These are phyloP conservation scores for Sciaenops ocellatus DNA, from an alignment of 2,797 vertebrate genomes.

Conservation along the genomic window DNA sequence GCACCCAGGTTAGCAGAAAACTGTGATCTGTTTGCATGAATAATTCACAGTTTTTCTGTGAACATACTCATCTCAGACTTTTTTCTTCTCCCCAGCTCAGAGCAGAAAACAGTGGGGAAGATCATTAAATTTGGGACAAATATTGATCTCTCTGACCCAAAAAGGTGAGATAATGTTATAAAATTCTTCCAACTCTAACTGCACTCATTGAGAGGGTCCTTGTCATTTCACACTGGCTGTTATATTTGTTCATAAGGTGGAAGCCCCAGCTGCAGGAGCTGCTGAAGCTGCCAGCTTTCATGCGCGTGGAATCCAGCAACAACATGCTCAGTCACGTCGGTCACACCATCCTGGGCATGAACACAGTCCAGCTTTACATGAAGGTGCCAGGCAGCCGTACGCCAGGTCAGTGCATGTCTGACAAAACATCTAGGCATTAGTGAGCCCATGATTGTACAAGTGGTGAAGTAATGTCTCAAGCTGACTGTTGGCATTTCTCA, in stretches of 20 bases:
- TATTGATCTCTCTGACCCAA: constrained; percentile 94
- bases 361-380: constrained; percentile 99
- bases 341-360: constrained; percentile 99
- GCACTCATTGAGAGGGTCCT: neutral
- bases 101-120: constrained; percentile 88
- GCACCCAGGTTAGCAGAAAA: constrained; percentile 57
- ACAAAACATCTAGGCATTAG: neutral
- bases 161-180: constrained; percentile 84
- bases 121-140: constrained; percentile 98
- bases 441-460: neutral
- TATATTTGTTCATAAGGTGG: constrained; percentile 86
- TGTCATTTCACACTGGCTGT: neutral
- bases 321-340: constrained; percentile 99
- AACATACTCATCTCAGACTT: constrained; percentile 28
- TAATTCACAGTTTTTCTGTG: neutral
- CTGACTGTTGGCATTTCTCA: constrained; percentile 9
- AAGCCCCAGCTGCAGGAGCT: constrained; percentile 98
- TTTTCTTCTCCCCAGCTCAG: constrained; percentile 76
- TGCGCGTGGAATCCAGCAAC: constrained; percentile 96
- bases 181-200: neutral
- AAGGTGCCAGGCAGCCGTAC: constrained; percentile 99
- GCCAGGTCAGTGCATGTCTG: constrained; percentile 85
- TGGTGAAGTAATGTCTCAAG: neutral
- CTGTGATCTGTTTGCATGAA: neutral
- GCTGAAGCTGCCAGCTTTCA: constrained; percentile 98